Percentiles rank a stretch among this genome's conserved stretches.
phyloP scores from a whole-genome alignment of 2,888 invertebrate genomes.

The Cyrtodaria siliqua region DNA sequence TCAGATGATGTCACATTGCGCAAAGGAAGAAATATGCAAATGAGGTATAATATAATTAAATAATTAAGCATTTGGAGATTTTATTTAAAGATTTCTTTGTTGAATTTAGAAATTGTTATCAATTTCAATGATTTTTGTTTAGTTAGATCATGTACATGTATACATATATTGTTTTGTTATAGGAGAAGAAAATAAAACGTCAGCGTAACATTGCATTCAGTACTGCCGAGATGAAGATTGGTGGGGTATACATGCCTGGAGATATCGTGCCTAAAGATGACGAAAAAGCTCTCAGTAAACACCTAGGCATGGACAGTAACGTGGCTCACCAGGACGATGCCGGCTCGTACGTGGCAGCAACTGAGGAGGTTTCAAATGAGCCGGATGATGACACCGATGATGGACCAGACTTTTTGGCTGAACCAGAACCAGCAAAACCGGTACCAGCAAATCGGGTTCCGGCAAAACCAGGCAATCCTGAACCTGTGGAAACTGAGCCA shows the following conservation, averaged over 20 bases:
- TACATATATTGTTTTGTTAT: background rate
- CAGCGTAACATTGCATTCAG: constrained; percentile 36
- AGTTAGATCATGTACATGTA: too few species aligned
- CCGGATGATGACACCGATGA: background rate
- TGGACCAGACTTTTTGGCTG: background rate
- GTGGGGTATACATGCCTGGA: constrained; percentile 61
- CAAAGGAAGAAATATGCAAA: too few species aligned
- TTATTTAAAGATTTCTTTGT: too few species aligned
- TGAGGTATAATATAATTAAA: too few species aligned
- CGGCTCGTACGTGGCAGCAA: constrained; percentile 37
- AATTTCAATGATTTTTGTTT: too few species aligned
- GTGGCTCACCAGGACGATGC: constrained; percentile 10
- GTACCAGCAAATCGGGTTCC: constrained; percentile 12
- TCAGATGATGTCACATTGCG: too few species aligned
- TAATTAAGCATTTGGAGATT: too few species aligned
- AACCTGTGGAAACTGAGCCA: constrained; percentile 27
- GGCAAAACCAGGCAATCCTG: constrained; percentile 3
- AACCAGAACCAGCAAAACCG: constrained; percentile 10
- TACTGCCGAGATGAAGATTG: constrained; percentile 47
- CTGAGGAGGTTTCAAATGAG: constrained; percentile 37
- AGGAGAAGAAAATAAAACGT: constrained; percentile 51
- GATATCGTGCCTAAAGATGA: constrained; percentile 48
- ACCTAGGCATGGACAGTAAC: constrained; percentile 20
- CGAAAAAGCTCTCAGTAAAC: constrained; percentile 6
- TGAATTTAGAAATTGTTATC: too few species aligned